phyloP scores from a whole-genome alignment of 1,140 invertebrate genomes.

The Temnothorax curvispinosus region DNA sequence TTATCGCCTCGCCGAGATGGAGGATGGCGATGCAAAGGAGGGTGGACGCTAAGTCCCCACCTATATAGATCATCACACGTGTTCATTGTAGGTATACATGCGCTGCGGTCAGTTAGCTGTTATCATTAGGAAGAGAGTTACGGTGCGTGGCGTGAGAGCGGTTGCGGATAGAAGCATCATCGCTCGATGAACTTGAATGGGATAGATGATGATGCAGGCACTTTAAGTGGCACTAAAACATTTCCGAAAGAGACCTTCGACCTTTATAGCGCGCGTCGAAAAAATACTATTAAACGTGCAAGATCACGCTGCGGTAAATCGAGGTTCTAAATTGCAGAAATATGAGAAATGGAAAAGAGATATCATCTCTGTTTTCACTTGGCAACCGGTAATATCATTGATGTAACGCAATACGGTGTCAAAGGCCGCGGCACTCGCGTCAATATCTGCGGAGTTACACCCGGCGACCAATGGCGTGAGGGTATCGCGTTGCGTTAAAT shows the following conservation, averaged over 20 bases:
- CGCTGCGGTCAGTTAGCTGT: conserved; percentile 21
- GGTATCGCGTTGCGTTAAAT: conserved; percentile 20
- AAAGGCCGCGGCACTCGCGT: neutral
- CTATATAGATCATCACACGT: conserved; percentile 13
- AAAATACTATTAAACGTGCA: neutral
- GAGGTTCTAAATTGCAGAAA: conserved; percentile 5
- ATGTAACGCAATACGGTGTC: conserved; percentile 32
- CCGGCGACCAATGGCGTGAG: neutral
- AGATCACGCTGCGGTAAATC: neutral
- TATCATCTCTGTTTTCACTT: conserved; percentile 25
- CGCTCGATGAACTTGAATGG: neutral
- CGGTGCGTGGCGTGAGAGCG: conserved; percentile 1
- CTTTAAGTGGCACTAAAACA: neutral
- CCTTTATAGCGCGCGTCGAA: neutral
- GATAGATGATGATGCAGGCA: neutral
- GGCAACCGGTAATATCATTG: neutral
- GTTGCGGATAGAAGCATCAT: neutral
- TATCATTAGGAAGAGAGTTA: conserved; percentile 37
- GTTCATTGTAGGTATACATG: neutral
- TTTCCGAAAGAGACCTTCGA: neutral
- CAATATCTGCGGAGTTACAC: conserved; percentile 27
- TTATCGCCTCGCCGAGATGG: neutral
- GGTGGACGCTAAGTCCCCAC: neutral
- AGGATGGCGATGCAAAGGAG: neutral
- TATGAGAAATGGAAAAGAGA: conserved; percentile 1